Conservation (phyloP, 2,888 invertebrate species). For the Drosophila mimica region DNA sequence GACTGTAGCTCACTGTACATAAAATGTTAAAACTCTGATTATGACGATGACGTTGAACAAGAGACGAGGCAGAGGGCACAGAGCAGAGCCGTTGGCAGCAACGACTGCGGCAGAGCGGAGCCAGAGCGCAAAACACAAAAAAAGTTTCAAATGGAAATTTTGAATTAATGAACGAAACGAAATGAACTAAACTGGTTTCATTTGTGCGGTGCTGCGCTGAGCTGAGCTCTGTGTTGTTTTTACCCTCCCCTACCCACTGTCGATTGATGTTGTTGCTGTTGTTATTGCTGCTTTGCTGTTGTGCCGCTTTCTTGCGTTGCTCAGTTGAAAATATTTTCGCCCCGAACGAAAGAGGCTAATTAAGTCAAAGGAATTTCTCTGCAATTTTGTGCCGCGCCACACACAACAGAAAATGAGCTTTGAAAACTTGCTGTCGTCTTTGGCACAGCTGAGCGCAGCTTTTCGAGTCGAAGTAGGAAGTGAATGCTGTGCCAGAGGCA, state of each 20-base stretch:
- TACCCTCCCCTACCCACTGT: constrained; percentile 31
- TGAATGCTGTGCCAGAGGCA: constrained; percentile 33
- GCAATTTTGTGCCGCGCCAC: constrained; percentile 71
- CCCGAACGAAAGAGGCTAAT: constrained; percentile 81
- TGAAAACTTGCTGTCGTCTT: constrained; percentile 68
- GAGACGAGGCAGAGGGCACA: constrained; percentile 43
- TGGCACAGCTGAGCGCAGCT: constrained; percentile 64
- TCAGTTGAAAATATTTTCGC: constrained; percentile 81
- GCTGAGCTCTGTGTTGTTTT: constrained; percentile 74
- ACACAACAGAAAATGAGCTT: constrained; percentile 72
- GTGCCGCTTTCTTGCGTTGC: constrained; percentile 82
- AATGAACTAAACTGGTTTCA: constrained; percentile 83
- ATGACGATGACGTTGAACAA: constrained; percentile 70
- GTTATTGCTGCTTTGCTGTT: constrained; percentile 61
- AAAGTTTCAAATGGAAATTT: constrained; percentile 84
- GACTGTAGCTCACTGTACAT: constrained; percentile 71
- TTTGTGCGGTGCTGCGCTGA: constrained; percentile 74
- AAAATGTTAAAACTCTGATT: constrained; percentile 79
- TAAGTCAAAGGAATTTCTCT: constrained; percentile 83
- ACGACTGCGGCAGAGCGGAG: constrained; percentile 60
- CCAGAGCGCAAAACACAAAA: constrained; percentile 60
- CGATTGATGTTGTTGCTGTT: constrained; percentile 41
- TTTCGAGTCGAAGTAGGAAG: constrained; percentile 56
- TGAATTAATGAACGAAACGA: constrained; percentile 84
- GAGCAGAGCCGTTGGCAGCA: constrained; percentile 62